These are phyloP conservation scores for Eurypyga helias DNA, from an alignment of 2,113 vertebrate species.

Conservation along the genomic window DNA sequence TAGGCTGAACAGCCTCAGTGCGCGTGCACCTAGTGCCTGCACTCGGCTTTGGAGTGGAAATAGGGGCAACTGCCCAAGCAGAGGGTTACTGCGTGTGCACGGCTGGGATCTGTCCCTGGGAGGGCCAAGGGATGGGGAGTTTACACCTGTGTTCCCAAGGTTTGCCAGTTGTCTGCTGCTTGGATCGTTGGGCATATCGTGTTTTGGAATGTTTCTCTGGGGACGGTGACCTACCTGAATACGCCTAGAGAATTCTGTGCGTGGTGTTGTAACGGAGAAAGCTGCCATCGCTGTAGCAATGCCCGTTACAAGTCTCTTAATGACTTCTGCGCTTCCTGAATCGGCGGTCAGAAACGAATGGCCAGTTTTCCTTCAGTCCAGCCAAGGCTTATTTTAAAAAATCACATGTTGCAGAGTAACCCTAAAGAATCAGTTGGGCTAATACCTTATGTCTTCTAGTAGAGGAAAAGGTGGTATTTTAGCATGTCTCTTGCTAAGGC, in stretches of 20 bases:
- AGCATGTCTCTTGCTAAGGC: background rate
- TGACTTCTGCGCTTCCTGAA: background rate
- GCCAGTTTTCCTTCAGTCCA: background rate
- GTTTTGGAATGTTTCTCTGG: background rate
- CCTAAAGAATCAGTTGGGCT: background rate
- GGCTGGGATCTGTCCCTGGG: background rate
- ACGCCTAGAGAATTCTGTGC: background rate
- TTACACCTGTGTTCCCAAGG: background rate
- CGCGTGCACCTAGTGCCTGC: background rate
- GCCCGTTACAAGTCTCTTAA: background rate
- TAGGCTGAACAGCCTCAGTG: accelerated
- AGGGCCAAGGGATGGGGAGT: background rate
- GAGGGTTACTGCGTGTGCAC: background rate
- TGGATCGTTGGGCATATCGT: background rate
- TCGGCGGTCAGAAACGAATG: background rate
- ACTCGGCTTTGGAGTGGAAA: background rate
- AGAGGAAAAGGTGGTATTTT: background rate
- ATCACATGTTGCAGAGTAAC: background rate
- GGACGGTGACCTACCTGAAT: background rate
- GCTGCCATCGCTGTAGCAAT: background rate
- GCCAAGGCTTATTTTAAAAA: background rate
- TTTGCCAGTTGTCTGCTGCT: background rate
- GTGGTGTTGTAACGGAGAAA: background rate
- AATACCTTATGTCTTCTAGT: background rate
- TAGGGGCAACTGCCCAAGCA: background rate